These are phyloP conservation scores for Urocolius indicus DNA, from an alignment of 2,113 vertebrate species.

Conservation along the genomic window DNA sequence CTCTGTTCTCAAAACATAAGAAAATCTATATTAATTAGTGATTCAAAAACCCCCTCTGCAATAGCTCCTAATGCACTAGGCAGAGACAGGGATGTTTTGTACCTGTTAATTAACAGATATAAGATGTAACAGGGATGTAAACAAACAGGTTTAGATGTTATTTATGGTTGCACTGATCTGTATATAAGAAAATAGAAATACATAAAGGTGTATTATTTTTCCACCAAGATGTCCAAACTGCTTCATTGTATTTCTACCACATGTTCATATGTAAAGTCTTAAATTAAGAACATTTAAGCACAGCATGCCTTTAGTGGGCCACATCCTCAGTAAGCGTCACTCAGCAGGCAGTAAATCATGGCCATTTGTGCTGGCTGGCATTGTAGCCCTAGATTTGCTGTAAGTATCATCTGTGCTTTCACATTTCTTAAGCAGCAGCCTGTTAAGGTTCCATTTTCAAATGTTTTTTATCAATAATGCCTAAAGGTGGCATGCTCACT, in stretches of 20 bases:
- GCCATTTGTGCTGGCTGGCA: not conserved
- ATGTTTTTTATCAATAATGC: not conserved
- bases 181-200: not conserved
- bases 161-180: not conserved
- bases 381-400: not conserved
- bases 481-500: constrained; percentile 31
- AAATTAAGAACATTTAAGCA: not conserved
- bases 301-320: not conserved
- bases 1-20: not conserved
- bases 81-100: not conserved
- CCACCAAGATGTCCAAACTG: not conserved
- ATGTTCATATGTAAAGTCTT: not conserved
- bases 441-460: not conserved
- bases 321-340: not conserved
- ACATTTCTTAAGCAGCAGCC: not conserved
- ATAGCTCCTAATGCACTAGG: not conserved
- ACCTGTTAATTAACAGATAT: not conserved
- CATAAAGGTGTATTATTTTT: not conserved
- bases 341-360: not conserved
- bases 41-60: not conserved
- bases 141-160: not conserved
- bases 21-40: not conserved
- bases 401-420: not conserved
- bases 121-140: not conserved
- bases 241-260: not conserved